Percentiles rank a stretch among this genome's conserved stretches.
Evolutionary conservation across 2,797 vertebrate species (phyloP).

Genomic region (Sebastes trivittatus): DNA sequence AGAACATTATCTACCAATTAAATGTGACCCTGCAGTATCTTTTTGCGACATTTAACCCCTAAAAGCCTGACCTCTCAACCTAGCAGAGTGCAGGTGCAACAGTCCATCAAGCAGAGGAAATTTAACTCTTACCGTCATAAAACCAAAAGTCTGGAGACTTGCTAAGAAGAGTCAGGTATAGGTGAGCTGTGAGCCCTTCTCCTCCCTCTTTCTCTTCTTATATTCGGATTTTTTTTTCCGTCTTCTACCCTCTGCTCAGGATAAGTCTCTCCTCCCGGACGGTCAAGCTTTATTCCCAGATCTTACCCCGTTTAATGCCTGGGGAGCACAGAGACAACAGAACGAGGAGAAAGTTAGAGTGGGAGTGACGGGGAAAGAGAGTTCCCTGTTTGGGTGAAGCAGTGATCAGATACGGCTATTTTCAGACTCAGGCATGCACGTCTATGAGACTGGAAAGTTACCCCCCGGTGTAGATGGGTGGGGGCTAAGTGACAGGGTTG

Average conservation of each 20-base stretch:
- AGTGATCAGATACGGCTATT: conserved; percentile 88
- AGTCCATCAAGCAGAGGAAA: conserved; percentile 27
- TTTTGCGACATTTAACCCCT: conserved; percentile 9
- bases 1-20: neutral
- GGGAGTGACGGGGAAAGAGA: conserved; percentile 72
- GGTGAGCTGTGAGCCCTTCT: conserved; percentile 66
- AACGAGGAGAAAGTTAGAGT: conserved; percentile 71
- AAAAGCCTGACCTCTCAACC: conserved; percentile 20
- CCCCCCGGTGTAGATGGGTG: conserved; percentile 69
- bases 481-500: conserved; percentile 74
- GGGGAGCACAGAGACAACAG: conserved; percentile 70
- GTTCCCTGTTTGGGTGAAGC: conserved; percentile 81
- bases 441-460: conserved; percentile 82
- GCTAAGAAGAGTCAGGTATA: conserved; percentile 66
- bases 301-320: conserved; percentile 58
- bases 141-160: conserved; percentile 57
- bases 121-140: conserved; percentile 79
- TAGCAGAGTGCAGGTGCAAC: conserved; percentile 39
- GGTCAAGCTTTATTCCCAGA: conserved; percentile 77
- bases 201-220: conserved; percentile 77
- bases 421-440: conserved; percentile 85
- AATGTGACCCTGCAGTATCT: neutral
- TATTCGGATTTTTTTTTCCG: conserved; percentile 53
- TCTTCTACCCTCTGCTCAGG: conserved; percentile 26
- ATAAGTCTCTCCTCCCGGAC: conserved; percentile 43